Percentiles rank a stretch among this genome's conserved stretches.
Conservation (phyloP, 1,140 invertebrate genomes). For the Drosophila lacteicornis region DNA sequence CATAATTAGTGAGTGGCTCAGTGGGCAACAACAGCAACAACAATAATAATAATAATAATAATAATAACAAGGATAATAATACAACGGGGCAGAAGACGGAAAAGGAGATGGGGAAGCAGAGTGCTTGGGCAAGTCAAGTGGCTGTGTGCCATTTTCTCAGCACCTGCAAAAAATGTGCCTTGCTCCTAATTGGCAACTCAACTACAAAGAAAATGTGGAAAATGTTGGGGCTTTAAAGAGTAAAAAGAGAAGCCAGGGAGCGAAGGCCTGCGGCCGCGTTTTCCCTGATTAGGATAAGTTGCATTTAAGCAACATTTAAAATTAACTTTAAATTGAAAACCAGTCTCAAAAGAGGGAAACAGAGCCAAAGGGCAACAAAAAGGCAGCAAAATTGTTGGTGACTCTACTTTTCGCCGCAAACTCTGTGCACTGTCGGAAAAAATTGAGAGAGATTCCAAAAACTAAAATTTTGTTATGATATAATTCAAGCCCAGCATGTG, state of each 20-base stretch:
- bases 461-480: no score
- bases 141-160: slow-evolving; percentile 78
- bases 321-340: slow-evolving; percentile 59
- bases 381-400: not conserved
- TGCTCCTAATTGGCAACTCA: slow-evolving; percentile 65
- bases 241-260: not conserved
- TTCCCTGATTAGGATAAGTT: slow-evolving; percentile 35
- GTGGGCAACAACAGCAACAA: slow-evolving; percentile 47
- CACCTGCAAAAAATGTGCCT: slow-evolving; percentile 54
- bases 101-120: not conserved
- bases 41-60: slow-evolving; percentile 36
- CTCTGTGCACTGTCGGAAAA: not conserved
- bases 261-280: slow-evolving; percentile 31
- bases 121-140: slow-evolving; percentile 67
- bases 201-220: slow-evolving; percentile 49
- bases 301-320: slow-evolving; percentile 68
- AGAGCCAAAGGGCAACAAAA: not conserved
- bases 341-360: slow-evolving; percentile 1
- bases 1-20: slow-evolving; percentile 81
- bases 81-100: slow-evolving; percentile 1
- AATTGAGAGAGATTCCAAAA: not conserved
- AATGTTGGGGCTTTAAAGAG: slow-evolving; percentile 40
- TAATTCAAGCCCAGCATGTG: no score
- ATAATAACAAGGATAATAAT: slow-evolving; percentile 39
- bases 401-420: not conserved